These are phyloP conservation scores for Lucifuga dentata DNA, from an alignment of 2,113 vertebrate species.

Conservation along the genomic window DNA sequence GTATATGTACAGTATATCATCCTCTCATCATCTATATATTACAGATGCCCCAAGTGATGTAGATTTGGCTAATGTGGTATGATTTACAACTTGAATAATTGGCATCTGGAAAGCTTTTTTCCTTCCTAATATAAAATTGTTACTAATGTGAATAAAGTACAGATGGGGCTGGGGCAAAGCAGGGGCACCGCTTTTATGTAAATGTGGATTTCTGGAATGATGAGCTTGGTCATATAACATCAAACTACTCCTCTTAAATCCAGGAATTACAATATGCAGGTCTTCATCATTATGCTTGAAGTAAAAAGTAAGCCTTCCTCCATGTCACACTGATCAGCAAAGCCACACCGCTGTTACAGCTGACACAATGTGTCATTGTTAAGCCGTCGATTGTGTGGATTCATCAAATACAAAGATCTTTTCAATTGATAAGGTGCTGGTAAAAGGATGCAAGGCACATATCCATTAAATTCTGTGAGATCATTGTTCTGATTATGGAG, in stretches of 20 bases:
- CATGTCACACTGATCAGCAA: conserved; percentile 34
- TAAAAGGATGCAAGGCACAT: conserved; percentile 41
- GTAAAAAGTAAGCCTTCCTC: conserved; percentile 24
- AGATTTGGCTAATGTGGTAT: conserved; percentile 18
- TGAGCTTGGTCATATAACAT: conserved; percentile 16
- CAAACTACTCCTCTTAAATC: neutral
- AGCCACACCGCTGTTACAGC: conserved; percentile 46
- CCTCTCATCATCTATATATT: conserved; percentile 3
- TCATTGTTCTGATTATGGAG: conserved; percentile 54
- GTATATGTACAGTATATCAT: neutral
- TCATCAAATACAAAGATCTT: conserved; percentile 22
- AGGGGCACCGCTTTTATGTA: conserved; percentile 8
- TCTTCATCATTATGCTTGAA: no score
- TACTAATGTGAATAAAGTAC: conserved; percentile 33
- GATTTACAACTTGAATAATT: conserved; percentile 22
- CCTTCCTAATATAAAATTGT: conserved; percentile 14
- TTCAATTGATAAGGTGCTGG: conserved; percentile 29
- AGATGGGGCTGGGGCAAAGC: conserved; percentile 4
- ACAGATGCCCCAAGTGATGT: conserved; percentile 8
- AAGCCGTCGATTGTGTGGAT: conserved; percentile 31
- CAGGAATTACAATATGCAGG: neutral
- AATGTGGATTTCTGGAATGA: conserved; percentile 15
- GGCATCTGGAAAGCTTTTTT: conserved; percentile 1
- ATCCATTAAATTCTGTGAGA: conserved; percentile 31
- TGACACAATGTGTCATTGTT: conserved; percentile 65